Evolutionary conservation across 2,797 vertebrate species (phyloP).

Genomic region (Tadarida brasiliensis): DNA sequence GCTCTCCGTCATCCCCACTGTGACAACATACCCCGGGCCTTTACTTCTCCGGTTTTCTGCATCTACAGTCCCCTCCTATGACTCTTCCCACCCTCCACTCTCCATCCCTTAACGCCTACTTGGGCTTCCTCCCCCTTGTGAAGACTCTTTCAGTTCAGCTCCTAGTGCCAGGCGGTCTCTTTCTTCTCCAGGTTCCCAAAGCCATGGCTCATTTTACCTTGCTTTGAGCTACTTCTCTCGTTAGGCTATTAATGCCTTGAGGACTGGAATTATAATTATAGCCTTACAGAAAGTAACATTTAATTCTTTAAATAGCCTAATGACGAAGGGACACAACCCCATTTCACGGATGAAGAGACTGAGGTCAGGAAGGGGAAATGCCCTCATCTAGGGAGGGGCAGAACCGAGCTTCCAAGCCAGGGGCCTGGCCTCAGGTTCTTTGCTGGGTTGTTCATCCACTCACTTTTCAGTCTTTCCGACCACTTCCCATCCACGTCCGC

Average conservation of each 20-base stretch:
- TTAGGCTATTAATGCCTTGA: neutral
- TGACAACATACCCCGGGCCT: neutral
- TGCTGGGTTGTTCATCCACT: neutral
- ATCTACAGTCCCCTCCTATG: neutral
- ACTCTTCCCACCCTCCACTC: accelerated
- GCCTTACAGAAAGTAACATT: neutral
- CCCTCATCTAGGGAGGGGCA: neutral
- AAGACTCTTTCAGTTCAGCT: neutral
- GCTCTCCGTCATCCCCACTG: neutral
- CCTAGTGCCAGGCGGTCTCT: no score
- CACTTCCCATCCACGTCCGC: neutral
- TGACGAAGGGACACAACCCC: neutral
- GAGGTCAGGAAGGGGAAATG: neutral
- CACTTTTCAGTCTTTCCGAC: neutral
- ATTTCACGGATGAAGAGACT: neutral
- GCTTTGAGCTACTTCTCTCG: neutral
- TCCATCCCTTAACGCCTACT: neutral
- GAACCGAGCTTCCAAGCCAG: neutral
- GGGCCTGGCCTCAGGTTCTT: no score
- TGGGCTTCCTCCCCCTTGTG: no score
- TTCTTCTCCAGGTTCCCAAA: neutral
- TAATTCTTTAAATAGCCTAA: neutral
- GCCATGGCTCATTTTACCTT: neutral
- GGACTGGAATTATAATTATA: neutral
- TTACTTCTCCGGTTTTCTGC: neutral